Evolutionary conservation across 2,888 invertebrate genomes (phyloP).

Genomic region (Chalcosyrphus nemorum): DNA sequence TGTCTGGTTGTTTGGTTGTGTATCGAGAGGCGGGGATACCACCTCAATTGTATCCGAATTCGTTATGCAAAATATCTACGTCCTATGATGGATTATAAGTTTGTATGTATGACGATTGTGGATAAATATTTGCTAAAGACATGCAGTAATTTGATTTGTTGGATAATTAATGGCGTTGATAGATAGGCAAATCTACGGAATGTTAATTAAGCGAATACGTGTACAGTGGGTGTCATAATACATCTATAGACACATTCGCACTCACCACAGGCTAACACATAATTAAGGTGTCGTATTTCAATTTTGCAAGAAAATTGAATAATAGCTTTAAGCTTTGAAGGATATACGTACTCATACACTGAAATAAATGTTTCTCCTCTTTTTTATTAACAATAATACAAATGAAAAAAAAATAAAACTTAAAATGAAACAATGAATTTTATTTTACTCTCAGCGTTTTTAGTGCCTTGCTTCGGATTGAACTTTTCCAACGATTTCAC

Average conservation of each 20-base stretch:
- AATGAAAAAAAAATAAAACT: not conserved
- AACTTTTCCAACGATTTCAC: conserved; percentile 85
- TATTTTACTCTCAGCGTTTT: too few relatives aligned
- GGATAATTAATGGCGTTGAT: conserved; percentile 28
- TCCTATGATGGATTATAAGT: conserved; percentile 7
- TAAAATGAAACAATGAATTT: too few relatives aligned
- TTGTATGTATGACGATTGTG: not conserved
- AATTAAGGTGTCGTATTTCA: not conserved
- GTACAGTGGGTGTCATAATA: not conserved
- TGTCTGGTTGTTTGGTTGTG: too few relatives aligned
- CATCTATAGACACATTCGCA: not conserved
- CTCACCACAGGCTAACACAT: not conserved
- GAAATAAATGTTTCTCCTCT: conserved; percentile 5
- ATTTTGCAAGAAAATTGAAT: not conserved
- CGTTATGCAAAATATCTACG: not conserved
- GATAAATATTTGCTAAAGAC: conserved; percentile 21
- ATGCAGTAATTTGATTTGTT: conserved; percentile 18
- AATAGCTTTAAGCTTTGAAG: not conserved
- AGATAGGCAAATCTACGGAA: not conserved
- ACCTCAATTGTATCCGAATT: conserved; percentile 13
- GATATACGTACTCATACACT: too few relatives aligned
- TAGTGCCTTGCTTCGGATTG: conserved; percentile 58
- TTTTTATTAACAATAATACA: conserved; percentile 22
- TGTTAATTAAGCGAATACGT: conserved; percentile 21
- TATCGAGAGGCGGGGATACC: not conserved